These are phyloP conservation scores for Dermochelys coriacea DNA, from an alignment of 2,797 vertebrate species.

Conservation along the genomic window DNA sequence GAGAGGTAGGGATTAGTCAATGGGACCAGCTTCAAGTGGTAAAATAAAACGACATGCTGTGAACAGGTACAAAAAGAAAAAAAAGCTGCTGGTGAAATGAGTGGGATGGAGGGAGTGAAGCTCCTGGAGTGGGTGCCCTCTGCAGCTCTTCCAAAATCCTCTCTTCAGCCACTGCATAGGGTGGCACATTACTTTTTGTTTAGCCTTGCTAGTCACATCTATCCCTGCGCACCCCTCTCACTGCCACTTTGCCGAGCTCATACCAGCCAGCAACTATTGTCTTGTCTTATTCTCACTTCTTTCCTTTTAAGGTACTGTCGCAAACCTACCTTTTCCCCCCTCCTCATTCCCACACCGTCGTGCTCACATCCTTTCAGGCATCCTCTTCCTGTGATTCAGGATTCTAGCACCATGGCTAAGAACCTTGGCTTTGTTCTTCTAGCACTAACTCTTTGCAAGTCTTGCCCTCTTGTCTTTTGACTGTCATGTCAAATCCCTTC, in stretches of 20 bases:
- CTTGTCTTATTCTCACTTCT: background rate
- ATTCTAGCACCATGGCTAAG: background rate
- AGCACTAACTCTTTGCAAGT: rapidly evolving
- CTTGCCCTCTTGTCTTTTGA: background rate
- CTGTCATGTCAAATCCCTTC: background rate
- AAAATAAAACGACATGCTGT: background rate
- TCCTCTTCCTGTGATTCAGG: background rate
- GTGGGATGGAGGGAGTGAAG: rapidly evolving
- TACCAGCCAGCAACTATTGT: background rate
- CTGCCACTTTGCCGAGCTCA: background rate
- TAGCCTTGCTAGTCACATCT: rapidly evolving
- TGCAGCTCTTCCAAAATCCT: background rate
- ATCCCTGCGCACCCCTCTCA: rapidly evolving
- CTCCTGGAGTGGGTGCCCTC: background rate
- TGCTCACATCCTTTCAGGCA: background rate
- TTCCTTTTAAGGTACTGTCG: background rate
- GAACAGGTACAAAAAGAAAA: background rate
- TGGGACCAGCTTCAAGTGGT: background rate
- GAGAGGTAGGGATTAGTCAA: rapidly evolving
- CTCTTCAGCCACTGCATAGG: rapidly evolving
- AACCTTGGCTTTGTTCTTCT: background rate
- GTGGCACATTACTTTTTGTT: background rate
- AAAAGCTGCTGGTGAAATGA: rapidly evolving
- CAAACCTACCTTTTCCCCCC: background rate
- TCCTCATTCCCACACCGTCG: too few relatives aligned